Evolutionary conservation across 2,888 invertebrate genomes (phyloP), one percentile per base, ranked within the genome.

Genomic region (Galerucella calmariensis): DNA sequence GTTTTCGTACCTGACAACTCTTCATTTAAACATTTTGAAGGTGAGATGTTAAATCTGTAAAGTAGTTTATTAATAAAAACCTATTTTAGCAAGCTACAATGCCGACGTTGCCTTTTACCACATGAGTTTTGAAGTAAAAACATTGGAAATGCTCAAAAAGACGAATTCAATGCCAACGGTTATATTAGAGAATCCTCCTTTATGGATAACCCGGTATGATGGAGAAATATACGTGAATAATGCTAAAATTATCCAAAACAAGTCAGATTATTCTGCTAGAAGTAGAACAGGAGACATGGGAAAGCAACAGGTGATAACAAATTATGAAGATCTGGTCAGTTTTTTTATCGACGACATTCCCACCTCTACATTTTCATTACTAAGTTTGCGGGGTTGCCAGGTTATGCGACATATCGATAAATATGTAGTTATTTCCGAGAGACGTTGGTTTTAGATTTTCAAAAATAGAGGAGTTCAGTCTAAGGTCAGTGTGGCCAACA

Each of bases 1-100:
- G 89, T 96, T 76, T 96, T 96, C 84, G 95, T 94, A 75, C 96
- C 96, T 11, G 94, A 94, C 79, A 95, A 96, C 88, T 90, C 91
- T 80, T 96, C 96, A 69, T 95, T 96, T 88, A 92, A 92, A 87
- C 90, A 90, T 77, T 92, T 84, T 84, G 70, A 84, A 80, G 80
- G 84, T 80, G 78, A 84, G 27, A 35, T 1, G 35, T 35, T 35
- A 35, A 35, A 35, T 35, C 5, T 35, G 0, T 35, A 8, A 35
- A 35, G 35, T 6, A 35, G 1, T 35, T 35, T 35, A 8, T 35
- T 8, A 35, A 35, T 8, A 35, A 35, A 35, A 35, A 35, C 35
- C 35, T 8, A 14, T 68, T 68, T 44, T 46, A 69, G 69, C 14
- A 24, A 46, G 46, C 0, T 72, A 66, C 87, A 67, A 92, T 75